Evolutionary conservation across 2,888 invertebrate genomes (phyloP), one percentile per base, ranked within the genome.

Genomic region (Sisyra nigra): DNA sequence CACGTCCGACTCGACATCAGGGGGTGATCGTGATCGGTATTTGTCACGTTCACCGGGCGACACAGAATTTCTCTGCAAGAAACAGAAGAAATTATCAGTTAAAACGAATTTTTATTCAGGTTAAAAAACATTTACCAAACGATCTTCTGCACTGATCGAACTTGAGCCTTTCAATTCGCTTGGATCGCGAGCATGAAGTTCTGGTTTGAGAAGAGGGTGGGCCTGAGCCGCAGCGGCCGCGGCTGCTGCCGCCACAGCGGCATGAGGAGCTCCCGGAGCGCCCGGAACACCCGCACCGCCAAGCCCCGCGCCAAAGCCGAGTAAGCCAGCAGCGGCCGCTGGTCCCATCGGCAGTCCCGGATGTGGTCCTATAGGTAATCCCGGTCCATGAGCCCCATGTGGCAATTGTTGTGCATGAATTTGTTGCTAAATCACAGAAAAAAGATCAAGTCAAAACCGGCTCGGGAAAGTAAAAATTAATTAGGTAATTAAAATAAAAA

Each of bases 31-130:
- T 53, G 83, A 79, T 62, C 85, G 72, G 60, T 85, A 85, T 60
- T 86, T 86, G 62, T 86, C 85, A 54, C 80, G 67, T 57, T 82
- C 81, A 43, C 80, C 83, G 8, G 87, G 87, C 46, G 86, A 86
- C 67, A 86, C 83, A 54, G 85, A 85, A 67, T 80, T 86, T 61
- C 81, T 74, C 85, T 86, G 75, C 35, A 66, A 67, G 51, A 51
- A 49, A 43, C 38, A 29, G 18, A 19, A 43, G 11, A 14, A 44
- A 45, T 24, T n/a, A 19, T 31, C 7, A 15, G 29, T 30, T n/a
- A 9, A 36, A 36, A n/a, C 3, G 4, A 19, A 18, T 8, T 18
- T 15, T 19, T 15, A 3, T 4, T 36, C 17, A 30, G 8, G n/a
- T 10, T 13, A 5, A 37, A 39, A 40, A 19, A 33, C 8, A 47